Evolutionary conservation across 2,888 invertebrate species (phyloP).

Genomic region (Xestia rhomboidea): DNA sequence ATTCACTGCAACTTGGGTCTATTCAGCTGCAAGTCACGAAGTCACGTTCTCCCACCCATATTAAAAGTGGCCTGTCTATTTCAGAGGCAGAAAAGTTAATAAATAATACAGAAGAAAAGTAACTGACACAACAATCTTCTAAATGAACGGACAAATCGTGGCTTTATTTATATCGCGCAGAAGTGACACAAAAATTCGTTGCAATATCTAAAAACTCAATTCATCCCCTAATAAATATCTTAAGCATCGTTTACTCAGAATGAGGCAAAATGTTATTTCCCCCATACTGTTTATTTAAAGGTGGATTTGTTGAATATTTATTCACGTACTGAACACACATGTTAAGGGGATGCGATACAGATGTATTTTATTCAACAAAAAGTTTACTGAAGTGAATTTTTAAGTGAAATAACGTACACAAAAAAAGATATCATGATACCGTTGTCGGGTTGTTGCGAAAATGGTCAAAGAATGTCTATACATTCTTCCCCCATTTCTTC

Average conservation of each 20-base stretch:
- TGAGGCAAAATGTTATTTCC: constrained; percentile 88
- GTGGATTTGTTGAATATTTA: constrained; percentile 90
- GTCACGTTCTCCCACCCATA: constrained; percentile 13
- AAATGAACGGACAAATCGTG: constrained; percentile 50
- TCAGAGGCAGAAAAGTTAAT: constrained; percentile 38
- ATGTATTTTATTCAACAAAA: constrained; percentile 64
- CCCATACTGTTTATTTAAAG: constrained; percentile 89
- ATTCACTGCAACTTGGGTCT: constrained; percentile 26
- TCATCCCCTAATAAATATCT: constrained; percentile 89
- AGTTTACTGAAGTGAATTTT: constrained; percentile 61
- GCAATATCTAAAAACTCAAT: constrained; percentile 86
- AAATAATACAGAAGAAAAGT: constrained; percentile 42
- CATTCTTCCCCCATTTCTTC: constrained; percentile 51
- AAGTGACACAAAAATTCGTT: constrained; percentile 78
- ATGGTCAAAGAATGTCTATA: constrained; percentile 54
- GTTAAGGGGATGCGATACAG: constrained; percentile 70
- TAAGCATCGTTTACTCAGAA: constrained; percentile 89
- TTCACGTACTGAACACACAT: constrained; percentile 81
- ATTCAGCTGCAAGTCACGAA: constrained; percentile 44
- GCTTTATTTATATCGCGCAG: constrained; percentile 65
- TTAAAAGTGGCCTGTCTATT: constrained; percentile 33
- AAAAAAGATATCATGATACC: constrained; percentile 38
- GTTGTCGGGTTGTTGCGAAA: constrained; percentile 37
- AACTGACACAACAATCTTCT: constrained; percentile 34
- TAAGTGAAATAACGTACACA: constrained; percentile 42